A percentile compares a stretch with the other conserved stretches of the same genome.
Conservation (phyloP, 2,888 invertebrate genomes). For the Pantelozetes paolii region DNA sequence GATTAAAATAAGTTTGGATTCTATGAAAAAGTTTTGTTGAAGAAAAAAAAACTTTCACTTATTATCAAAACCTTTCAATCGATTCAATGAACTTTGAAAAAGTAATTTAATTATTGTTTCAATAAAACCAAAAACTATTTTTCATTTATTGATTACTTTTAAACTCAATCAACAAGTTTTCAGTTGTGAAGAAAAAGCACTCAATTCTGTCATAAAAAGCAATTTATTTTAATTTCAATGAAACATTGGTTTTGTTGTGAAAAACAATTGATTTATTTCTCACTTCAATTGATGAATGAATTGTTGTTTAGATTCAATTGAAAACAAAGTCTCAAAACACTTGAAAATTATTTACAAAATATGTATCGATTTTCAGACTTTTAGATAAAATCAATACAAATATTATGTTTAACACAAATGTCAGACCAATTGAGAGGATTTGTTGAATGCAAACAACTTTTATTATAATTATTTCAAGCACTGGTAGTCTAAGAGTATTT, state of each 20-base stretch:
- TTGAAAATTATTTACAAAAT: not conserved
- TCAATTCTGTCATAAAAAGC: not conserved
- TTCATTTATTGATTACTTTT: not conserved
- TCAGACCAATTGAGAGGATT: not conserved
- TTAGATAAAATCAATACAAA: not conserved
- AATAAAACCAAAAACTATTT: not conserved
- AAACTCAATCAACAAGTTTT: conserved; percentile 1
- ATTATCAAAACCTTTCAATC: not conserved
- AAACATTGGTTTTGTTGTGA: not conserved
- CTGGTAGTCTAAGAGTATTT: not conserved
- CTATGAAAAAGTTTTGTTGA: too few species aligned
- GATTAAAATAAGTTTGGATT: not conserved
- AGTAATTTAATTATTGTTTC: too few species aligned
- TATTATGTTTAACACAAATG: not conserved
- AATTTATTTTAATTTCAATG: not conserved
- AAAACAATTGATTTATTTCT: not conserved
- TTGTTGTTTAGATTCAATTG: not conserved
- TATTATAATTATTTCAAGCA: not conserved
- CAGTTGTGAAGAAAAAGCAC: not conserved
- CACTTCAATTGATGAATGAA: not conserved
- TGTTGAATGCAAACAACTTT: not conserved
- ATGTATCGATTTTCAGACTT: not conserved
- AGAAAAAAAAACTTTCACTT: too few species aligned
- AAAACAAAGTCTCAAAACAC: not conserved
- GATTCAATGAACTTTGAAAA: too few species aligned